These are phyloP conservation scores for Chrysolina haemoptera DNA, from an alignment of 2,888 invertebrate species.

Conservation along the genomic window DNA sequence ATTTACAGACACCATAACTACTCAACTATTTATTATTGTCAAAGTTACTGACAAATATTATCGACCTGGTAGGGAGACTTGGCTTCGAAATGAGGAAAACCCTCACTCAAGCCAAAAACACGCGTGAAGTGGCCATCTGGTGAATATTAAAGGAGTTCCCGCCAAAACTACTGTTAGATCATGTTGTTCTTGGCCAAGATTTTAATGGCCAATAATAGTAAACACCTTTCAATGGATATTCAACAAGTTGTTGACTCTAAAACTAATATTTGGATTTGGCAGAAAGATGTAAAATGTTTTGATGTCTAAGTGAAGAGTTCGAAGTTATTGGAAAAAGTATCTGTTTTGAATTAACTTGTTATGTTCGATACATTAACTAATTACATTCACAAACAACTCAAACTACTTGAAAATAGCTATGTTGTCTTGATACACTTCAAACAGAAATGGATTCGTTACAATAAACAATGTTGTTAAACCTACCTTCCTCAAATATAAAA, in stretches of 20 bases:
- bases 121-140: constrained; percentile 59
- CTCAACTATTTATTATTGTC: too few species aligned
- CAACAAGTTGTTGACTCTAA: constrained; percentile 43
- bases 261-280: constrained; percentile 43
- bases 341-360: not conserved
- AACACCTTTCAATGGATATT: constrained; percentile 44
- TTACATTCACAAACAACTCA: not conserved
- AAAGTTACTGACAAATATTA: not conserved
- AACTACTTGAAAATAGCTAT: too few species aligned
- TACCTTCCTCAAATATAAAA: too few species aligned
- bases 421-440: too few species aligned
- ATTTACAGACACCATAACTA: too few species aligned
- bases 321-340: constrained; percentile 27
- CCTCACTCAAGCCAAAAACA: constrained; percentile 61
- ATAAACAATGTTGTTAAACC: too few species aligned
- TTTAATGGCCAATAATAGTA: constrained; percentile 51
- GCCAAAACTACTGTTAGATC: constrained; percentile 45
- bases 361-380: not conserved
- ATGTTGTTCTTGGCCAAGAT: constrained; percentile 51
- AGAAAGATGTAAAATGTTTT: constrained; percentile 29
- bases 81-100: constrained; percentile 61
- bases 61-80: constrained; percentile 55
- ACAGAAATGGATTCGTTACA: too few species aligned
- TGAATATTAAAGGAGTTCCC: constrained; percentile 45
- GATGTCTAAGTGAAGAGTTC: constrained; percentile 18